These are phyloP conservation scores for Oppia nitens DNA, from an alignment of 1,140 invertebrate species.

Conservation along the genomic window DNA sequence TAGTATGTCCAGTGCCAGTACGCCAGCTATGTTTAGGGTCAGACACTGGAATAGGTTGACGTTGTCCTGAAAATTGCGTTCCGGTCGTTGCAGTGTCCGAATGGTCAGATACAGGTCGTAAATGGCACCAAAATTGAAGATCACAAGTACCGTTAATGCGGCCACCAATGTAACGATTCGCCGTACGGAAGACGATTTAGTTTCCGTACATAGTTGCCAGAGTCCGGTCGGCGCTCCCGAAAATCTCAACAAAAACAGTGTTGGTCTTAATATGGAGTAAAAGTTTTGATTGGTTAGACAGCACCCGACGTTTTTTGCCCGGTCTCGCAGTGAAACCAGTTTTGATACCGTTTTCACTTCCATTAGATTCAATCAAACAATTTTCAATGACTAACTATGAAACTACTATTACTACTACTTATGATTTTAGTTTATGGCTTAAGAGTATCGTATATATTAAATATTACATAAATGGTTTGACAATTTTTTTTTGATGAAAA, in stretches of 20 bases:
- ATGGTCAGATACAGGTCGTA: neutral
- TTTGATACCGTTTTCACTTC: too few relatives aligned
- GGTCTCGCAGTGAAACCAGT: too few relatives aligned
- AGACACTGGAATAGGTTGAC: neutral
- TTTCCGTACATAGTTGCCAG: neutral
- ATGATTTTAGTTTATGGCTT: too few relatives aligned
- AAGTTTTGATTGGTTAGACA: too few relatives aligned
- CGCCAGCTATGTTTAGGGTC: neutral
- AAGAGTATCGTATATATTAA: too few relatives aligned
- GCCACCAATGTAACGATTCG: neutral
- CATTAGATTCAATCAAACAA: too few relatives aligned
- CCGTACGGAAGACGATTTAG: neutral
- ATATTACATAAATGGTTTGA: too few relatives aligned
- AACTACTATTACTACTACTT: too few relatives aligned
- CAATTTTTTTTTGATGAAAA: too few relatives aligned
- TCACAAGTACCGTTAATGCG: neutral
- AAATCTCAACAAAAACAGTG: neutral
- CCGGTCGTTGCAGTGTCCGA: neutral
- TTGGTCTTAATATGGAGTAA: neutral
- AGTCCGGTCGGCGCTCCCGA: neutral
- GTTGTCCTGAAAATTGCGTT: neutral
- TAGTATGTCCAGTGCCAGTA: neutral
- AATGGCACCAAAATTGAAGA: neutral
- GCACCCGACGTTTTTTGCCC: too few relatives aligned
- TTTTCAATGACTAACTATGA: too few relatives aligned